Evolutionary conservation across 2,797 vertebrate genomes (phyloP), one percentile per base, ranked within the genome.

Genomic region (Phylloscopus collybita): DNA sequence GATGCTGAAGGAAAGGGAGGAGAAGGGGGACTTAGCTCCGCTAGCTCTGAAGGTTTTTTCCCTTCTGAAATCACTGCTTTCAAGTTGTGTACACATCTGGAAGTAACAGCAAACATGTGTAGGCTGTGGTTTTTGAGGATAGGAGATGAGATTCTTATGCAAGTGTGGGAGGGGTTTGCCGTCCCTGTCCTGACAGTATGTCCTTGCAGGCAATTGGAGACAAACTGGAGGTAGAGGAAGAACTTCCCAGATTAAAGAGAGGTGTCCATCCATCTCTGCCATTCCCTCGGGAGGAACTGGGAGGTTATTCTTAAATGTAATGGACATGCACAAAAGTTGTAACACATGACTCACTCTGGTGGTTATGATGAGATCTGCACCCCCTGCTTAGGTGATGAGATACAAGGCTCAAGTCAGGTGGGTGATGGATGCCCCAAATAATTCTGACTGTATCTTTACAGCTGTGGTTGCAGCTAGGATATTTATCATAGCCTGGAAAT

Each of bases 301-400:
- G 69, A 87, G 14, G 57, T 92, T 92, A 78, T 88, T 93, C 83
- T 75, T 69, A 67, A 89, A 9, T 26, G 32, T 51, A 90, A 93
- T 42, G 53, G 65, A 51, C 67, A 0, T n/a, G 61, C 71, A 80
- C 88, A 73, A 42, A 90, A 82, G 88, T 85, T 91, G 71, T 93
- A 95, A 94, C 92, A 80, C 87, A 59, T 80, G 80, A 95, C 93
- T 94, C 90, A 86, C 94, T 94, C 90, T 96, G 90, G 92, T 95
- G 96, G 90, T 90, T 95, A 69, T 93, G 78, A 87, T 92, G 93
- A 92, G 80, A 80, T 97, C 95, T 96, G 88, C 90, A 95, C 47
- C 83, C 78, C 86, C 67, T 87, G 4, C 88, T 93, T 80, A 36
- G 54, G 73, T 87, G 86, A 92, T 71, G 88, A 95, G 80, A 71